Evolutionary conservation across 2,888 invertebrate species (phyloP), one percentile per base, ranked within the genome.

Genomic region (Norana najaformis): DNA sequence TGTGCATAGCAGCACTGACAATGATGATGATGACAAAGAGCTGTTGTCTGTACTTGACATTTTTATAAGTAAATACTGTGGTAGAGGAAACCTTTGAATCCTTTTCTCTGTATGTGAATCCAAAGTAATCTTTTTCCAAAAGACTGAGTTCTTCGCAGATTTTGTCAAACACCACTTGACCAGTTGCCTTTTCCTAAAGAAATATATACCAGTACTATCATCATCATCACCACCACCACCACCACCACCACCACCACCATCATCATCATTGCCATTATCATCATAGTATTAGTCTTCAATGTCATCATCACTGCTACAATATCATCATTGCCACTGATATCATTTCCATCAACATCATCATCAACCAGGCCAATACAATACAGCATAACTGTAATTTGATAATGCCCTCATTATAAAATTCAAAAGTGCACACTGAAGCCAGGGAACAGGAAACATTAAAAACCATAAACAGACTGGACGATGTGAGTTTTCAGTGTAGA

Each of bases 61-160:
- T 69, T n/a, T 69, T 69, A 69, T n/a, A 69, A 30, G 30, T n/a
- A n/a, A 69, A 69, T 13, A 69, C n/a, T n/a, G 5, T 13, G n/a
- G 30, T 69, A n/a, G 69, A n/a, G 69, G 69, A n/a, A 69, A 85
- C 85, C 85, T 85, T 85, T 85, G 85, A 0, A 85, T 85, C 85
- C 23, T 85, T 85, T 8, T 13, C 85, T 85, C 85, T 37, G 41
- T n/a, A 39, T n/a, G 88, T 88, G 37, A 37, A 47, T 41, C 88
- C 88, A 37, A 88, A 88, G 41, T 88, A 88, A 88, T 88, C 88
- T 34, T 47, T 88, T 34, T 88, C 88, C 88, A 88, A 47, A 35
- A 88, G 88, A n/a, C n/a, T 88, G 37, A 88, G n/a, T n/a, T 88
- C 38, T 88, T 88, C 88, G 38, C 39, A 88, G n/a, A 88, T 23